These are phyloP conservation scores for Syritta pipiens DNA, from an alignment of 2,888 invertebrate genomes.

Conservation along the genomic window DNA sequence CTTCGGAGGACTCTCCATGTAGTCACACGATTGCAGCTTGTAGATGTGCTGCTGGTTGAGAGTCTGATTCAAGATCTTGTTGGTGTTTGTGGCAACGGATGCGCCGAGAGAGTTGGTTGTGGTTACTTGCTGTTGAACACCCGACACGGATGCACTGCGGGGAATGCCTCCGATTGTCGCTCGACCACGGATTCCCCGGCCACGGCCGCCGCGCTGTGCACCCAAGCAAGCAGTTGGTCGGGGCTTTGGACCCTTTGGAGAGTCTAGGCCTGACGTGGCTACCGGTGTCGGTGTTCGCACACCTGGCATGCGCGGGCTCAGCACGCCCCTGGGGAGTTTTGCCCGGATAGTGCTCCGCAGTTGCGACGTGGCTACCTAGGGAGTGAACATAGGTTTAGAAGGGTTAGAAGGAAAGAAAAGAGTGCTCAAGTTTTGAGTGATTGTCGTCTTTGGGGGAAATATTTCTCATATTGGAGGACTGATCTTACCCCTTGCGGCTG, in stretches of 20 bases:
- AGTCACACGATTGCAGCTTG: slow-evolving; percentile 36
- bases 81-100: neutral
- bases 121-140: slow-evolving; percentile 67
- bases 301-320: neutral
- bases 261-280: neutral
- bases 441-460: neutral
- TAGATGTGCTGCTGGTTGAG: no score
- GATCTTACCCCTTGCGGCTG: slow-evolving; percentile 57
- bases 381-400: neutral
- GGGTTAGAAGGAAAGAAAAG: neutral
- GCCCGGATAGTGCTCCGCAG: slow-evolving; percentile 48
- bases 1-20: slow-evolving; percentile 22
- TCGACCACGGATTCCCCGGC: slow-evolving; percentile 47
- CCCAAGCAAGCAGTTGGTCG: slow-evolving; percentile 2
- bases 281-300: slow-evolving; percentile 18
- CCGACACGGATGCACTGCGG: slow-evolving; percentile 24
- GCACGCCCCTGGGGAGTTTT: slow-evolving; percentile 44
- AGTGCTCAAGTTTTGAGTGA: neutral
- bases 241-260: slow-evolving; percentile 21
- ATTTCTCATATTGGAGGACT: no score
- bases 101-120: neutral
- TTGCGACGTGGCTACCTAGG: slow-evolving; percentile 45
- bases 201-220: slow-evolving; percentile 30
- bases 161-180: neutral
- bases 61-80: slow-evolving; percentile 27